Conservation (phyloP, 2,113 vertebrate species). For the Embiotoca jacksoni region DNA sequence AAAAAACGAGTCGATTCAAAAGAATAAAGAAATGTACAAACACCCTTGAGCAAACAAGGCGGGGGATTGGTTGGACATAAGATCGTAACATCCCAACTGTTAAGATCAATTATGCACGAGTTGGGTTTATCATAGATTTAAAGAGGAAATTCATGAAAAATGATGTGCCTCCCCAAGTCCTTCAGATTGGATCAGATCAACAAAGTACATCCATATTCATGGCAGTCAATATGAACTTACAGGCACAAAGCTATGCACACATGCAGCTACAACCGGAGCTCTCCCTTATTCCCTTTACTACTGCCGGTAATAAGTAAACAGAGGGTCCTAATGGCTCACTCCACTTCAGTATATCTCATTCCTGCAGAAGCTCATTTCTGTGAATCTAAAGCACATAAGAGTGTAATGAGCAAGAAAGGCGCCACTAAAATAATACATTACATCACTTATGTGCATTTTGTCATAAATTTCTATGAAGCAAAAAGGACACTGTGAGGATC, state of each 20-base stretch:
- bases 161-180: not conserved
- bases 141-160: constrained; percentile 35
- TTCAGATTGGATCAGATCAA: constrained; percentile 35
- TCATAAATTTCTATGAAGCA: constrained; percentile 38
- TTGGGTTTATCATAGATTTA: constrained; percentile 15
- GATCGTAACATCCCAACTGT: constrained; percentile 6
- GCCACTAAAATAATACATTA: constrained; percentile 51
- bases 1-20: constrained; percentile 22
- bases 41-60: not conserved
- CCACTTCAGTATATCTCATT: constrained; percentile 69
- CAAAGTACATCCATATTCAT: constrained; percentile 46
- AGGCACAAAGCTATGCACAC: constrained; percentile 27
- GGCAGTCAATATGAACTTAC: constrained; percentile 31
- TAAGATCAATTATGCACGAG: constrained; percentile 41
- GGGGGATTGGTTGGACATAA: not conserved
- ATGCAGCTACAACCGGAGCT: constrained; percentile 3
- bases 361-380: constrained; percentile 67
- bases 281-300: constrained; percentile 64
- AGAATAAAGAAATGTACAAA: not conserved
- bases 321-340: constrained; percentile 62
- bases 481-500: constrained; percentile 37
- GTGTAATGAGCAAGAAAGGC: constrained; percentile 54
- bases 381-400: constrained; percentile 58
- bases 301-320: constrained; percentile 63
- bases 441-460: constrained; percentile 44